These are phyloP conservation scores for Stenodera caucasica DNA, from an alignment of 2,888 invertebrate genomes.

Conservation along the genomic window DNA sequence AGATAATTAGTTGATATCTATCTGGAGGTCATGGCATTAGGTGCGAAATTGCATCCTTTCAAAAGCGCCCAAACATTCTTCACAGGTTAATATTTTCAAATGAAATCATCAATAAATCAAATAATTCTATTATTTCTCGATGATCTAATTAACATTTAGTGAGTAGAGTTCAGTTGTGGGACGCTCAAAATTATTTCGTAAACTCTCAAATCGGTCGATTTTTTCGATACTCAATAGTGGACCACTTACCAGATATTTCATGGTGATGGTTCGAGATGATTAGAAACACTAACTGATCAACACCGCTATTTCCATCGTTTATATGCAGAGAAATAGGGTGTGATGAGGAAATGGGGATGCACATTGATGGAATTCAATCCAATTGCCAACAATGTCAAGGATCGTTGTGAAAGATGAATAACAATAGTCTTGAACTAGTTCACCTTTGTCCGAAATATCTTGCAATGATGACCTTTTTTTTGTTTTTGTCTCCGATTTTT, in stretches of 20 bases:
- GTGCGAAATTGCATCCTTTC: slow-evolving; percentile 12
- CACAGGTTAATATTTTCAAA: slow-evolving; percentile 11
- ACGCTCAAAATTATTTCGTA: background rate
- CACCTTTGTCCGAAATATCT: too few species aligned
- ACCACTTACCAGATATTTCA: slow-evolving; percentile 29
- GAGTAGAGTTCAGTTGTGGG: background rate
- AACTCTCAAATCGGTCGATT: too few species aligned
- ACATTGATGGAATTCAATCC: slow-evolving; percentile 15
- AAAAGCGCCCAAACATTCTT: slow-evolving; percentile 9
- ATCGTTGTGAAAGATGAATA: slow-evolving; percentile 9
- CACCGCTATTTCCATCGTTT: slow-evolving; percentile 22
- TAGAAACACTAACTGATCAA: slow-evolving; percentile 19
- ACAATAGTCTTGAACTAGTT: slow-evolving; percentile 24
- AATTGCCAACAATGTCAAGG: slow-evolving; percentile 27
- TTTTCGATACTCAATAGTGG: slow-evolving; percentile 14
- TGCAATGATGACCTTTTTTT: too few species aligned
- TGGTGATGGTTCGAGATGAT: slow-evolving; percentile 19
- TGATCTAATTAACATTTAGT: background rate
- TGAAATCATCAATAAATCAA: background rate
- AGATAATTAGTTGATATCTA: too few species aligned
- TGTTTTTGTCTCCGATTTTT: too few species aligned
- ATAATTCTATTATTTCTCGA: background rate
- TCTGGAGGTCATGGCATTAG: slow-evolving; percentile 14
- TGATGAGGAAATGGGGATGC: slow-evolving; percentile 28
- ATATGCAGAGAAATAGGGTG: slow-evolving; percentile 24